Percentiles rank a stretch among this genome's conserved stretches.
Conservation (phyloP, 2,888 invertebrate genomes). For the Caenorhabditis auriculariae region DNA sequence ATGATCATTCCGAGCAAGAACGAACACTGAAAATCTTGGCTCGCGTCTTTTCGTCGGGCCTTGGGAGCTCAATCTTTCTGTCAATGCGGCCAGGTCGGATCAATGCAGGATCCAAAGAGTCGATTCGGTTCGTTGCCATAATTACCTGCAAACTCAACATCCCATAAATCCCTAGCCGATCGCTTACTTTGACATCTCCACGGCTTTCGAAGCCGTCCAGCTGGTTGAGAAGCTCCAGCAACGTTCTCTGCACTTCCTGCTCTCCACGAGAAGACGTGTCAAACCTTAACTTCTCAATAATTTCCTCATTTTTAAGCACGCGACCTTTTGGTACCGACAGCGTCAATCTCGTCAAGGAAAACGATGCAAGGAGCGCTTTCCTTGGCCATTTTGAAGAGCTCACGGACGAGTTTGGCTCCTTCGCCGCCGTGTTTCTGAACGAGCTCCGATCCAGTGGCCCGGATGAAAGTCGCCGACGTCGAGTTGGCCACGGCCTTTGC, state of each 20-base stretch:
- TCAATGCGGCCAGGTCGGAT: conserved; percentile 98
- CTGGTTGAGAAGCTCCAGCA: conserved; percentile 96
- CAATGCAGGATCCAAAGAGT: conserved; percentile 94
- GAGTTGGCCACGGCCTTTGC: conserved; percentile 99
- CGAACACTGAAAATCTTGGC: conserved; percentile 69
- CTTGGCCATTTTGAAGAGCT: conserved; percentile 56
- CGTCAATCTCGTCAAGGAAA: conserved; percentile 99
- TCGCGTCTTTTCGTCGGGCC: conserved; percentile 97
- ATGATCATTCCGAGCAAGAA: no score
- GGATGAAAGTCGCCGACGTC: conserved; percentile 93
- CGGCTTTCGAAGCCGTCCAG: conserved; percentile 94
- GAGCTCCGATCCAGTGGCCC: conserved; percentile 97
- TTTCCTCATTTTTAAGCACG: conserved; percentile 98
- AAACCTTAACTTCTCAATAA: conserved; percentile 24
- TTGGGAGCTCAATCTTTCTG: conserved; percentile 88
- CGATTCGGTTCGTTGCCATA: conserved; percentile 96
- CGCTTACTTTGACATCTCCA: conserved; percentile 95
- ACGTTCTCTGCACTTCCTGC: conserved; percentile 88
- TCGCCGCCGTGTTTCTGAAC: conserved; percentile 96
- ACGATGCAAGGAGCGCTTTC: conserved; percentile 77
- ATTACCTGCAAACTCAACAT: conserved; percentile 73
- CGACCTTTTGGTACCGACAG: conserved; percentile 92
- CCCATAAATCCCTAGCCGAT: no score
- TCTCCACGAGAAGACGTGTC: conserved; percentile 23
- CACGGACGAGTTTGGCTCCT: conserved; percentile 92